A percentile compares a stretch with the other conserved stretches of the same genome.
Conservation (phyloP, 30 jellyfish, hydroid and myxozoan species). For the Nemopilema nomurai region DNA sequence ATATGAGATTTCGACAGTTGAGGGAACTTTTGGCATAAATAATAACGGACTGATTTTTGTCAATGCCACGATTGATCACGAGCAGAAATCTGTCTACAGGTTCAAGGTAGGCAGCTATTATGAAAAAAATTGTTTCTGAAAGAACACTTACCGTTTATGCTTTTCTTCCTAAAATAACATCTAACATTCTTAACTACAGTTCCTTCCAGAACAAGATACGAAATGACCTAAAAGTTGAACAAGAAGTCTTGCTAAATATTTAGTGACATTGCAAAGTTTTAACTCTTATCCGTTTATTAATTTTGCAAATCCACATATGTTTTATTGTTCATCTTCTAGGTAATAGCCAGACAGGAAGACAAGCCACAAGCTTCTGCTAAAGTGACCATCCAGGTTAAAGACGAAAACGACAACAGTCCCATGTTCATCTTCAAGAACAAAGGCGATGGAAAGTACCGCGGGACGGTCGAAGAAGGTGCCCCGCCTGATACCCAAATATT, state of each 20-base stretch:
- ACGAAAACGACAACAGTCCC: conserved; percentile 71
- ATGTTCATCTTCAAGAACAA: conserved; percentile 37
- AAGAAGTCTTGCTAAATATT: no score
- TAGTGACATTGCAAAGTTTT: no score
- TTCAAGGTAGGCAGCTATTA: conserved; percentile 20
- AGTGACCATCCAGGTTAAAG: conserved; percentile 48
- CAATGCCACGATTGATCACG: conserved; percentile 50
- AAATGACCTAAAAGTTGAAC: no score
- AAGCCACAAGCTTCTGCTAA: conserved; percentile 69
- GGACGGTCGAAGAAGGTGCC: conserved; percentile 42
- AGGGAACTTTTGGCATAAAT: conserved; percentile 54
- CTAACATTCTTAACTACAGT: no score
- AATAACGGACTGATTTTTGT: conserved; percentile 58
- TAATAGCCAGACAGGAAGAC: conserved; percentile 68
- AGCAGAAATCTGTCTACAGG: conserved; percentile 29
- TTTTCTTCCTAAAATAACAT: no score
- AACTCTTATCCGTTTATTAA: no score
- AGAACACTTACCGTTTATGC: no score
- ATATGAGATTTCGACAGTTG: conserved; percentile 69
- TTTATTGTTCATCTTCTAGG: conserved; percentile 4
- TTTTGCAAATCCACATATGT: neutral
- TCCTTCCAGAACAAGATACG: no score
- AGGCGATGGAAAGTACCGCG: conserved; percentile 4
- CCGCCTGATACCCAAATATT: conserved; percentile 53
- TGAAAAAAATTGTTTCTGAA: neutral